Conservation (phyloP, 1,140 invertebrate genomes). For the Dreissena rostriformis region DNA sequence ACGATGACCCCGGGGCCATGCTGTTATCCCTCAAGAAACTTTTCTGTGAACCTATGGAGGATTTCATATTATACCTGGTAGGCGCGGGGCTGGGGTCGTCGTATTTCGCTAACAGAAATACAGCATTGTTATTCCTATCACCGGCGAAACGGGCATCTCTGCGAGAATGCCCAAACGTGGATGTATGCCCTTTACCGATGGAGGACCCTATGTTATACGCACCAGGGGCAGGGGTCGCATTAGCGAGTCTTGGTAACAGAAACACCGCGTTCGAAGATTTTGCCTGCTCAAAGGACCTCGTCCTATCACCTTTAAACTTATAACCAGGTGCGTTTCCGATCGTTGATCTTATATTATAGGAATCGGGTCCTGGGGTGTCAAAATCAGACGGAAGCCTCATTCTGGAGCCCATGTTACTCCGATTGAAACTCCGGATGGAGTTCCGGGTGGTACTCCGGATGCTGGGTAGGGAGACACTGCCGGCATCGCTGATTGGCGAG, state of each 20-base stretch:
- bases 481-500: conserved; percentile 43
- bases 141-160: conserved; percentile 44
- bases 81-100: conserved; percentile 46
- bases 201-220: conserved; percentile 49
- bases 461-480: conserved; percentile 49
- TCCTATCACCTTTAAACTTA: conserved; percentile 59
- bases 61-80: conserved; percentile 50
- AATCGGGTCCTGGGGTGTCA: conserved; percentile 60
- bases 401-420: conserved; percentile 42
- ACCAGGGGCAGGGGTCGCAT: conserved; percentile 60
- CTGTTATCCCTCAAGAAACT: conserved; percentile 33
- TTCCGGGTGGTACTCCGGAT: conserved; percentile 38
- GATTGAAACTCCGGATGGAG: conserved; percentile 18
- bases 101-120: conserved; percentile 40
- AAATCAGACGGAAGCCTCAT: conserved; percentile 47
- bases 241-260: conserved; percentile 55
- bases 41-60: conserved; percentile 26
- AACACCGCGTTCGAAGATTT: conserved; percentile 65
- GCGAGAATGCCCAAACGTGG: conserved; percentile 31
- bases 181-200: conserved; percentile 50
- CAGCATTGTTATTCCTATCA: conserved; percentile 51
- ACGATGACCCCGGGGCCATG: conserved; percentile 29
- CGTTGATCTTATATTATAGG: conserved; percentile 58
- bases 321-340: conserved; percentile 54
- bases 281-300: conserved; percentile 56